Evolutionary conservation across 2,113 vertebrate species (phyloP).

Genomic region (Hipposideros armiger): DNA sequence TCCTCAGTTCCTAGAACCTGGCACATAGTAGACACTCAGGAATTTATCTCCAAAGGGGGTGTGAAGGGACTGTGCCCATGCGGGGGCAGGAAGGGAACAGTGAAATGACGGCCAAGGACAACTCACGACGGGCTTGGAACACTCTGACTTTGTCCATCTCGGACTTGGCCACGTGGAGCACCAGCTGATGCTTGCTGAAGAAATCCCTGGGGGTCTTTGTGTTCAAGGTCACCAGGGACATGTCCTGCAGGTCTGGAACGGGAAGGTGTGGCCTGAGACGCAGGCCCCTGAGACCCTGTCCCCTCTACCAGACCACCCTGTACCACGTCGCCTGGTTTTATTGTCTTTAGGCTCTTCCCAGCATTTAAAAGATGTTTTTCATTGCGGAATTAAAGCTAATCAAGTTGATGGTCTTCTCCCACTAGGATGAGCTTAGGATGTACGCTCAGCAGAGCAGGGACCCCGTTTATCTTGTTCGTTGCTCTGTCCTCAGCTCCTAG

Average conservation of each 20-base stretch:
- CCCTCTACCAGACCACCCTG: no score
- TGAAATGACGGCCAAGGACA: rapidly evolving
- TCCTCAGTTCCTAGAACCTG: neutral
- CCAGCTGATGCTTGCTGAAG: slow-evolving; percentile 89
- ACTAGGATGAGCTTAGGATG: neutral
- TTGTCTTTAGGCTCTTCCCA: neutral
- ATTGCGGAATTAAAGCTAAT: neutral
- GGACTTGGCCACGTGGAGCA: slow-evolving; percentile 89
- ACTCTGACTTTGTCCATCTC: slow-evolving; percentile 91
- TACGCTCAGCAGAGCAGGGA: rapidly evolving
- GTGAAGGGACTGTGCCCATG: neutral
- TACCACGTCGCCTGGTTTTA: rapidly evolving
- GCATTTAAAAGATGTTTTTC: neutral
- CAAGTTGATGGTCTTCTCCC: neutral
- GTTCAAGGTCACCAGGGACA: slow-evolving; percentile 93
- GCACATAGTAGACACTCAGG: neutral
- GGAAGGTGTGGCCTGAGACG: neutral
- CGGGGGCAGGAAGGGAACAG: neutral
- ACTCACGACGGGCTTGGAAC: slow-evolving; percentile 87
- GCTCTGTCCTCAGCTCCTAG: neutral
- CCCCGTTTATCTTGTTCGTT: rapidly evolving
- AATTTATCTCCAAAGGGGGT: rapidly evolving
- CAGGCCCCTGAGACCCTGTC: neutral
- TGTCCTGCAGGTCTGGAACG: slow-evolving; percentile 92
- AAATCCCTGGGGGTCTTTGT: slow-evolving; percentile 89